phyloP scores from a whole-genome alignment of 2,113 vertebrate species.

The Arizona elegans region DNA sequence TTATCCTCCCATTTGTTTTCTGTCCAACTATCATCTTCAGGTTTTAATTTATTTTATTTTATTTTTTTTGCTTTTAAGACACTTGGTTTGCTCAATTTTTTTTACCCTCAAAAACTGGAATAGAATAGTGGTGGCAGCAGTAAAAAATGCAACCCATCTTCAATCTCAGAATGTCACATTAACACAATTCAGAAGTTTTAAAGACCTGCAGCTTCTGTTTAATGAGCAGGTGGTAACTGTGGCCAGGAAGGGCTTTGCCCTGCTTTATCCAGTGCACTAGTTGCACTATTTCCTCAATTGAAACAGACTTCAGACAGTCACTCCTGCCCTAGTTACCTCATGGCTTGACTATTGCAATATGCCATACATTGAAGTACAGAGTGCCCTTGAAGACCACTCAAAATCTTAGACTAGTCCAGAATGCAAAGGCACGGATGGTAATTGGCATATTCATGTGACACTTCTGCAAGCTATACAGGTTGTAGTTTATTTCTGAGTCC shows the following conservation, averaged over 20 bases:
- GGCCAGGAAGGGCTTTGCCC: not conserved
- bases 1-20: not conserved
- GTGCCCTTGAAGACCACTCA: not conserved
- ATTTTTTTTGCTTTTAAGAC: not conserved
- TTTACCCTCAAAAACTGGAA: not conserved
- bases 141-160: not conserved
- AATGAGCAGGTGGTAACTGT: not conserved
- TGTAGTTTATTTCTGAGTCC: not conserved
- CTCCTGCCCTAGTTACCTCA: not conserved
- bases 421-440: not conserved
- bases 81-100: not conserved
- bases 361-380: not conserved
- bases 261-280: not conserved
- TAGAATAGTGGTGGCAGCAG: not conserved
- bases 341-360: not conserved
- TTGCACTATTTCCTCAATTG: not conserved
- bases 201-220: not conserved
- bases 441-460: not conserved
- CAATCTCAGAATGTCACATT: not conserved
- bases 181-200: not conserved
- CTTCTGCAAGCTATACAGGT: not conserved
- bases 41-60: not conserved
- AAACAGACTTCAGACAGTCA: not conserved
- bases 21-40: not conserved
- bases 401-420: not conserved